Evolutionary conservation across 2,113 vertebrate species (phyloP), one percentile per base, ranked within the genome.

Genomic region (Capreolus pygargus): DNA sequence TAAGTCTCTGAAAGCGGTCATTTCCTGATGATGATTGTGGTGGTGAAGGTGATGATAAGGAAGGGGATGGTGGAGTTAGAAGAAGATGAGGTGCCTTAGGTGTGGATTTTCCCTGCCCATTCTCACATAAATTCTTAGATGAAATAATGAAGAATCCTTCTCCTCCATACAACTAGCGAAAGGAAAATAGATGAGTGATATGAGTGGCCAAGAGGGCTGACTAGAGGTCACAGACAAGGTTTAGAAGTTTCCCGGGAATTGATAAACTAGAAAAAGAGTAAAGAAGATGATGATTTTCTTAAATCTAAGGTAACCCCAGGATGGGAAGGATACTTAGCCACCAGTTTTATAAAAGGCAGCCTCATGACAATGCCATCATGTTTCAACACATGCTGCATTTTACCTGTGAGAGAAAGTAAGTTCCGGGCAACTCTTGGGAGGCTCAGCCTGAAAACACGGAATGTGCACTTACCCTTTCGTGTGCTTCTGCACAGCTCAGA

Each of bases 301-400:
- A 25, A 54, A 52, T 57, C 13, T n/a, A 45, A 45, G 39, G 74
- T 81, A 78, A 52, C 2, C 47, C 16, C 27, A 17, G 28, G 54
- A 83, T 30, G 8, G 30, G 70, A 96, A 78, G 25, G 27, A 13
- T 74, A 30, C 33, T 50, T 30, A 70, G 30, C 33, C 12, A 45
- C 78, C 17, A 13, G 8, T 54, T 60, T 86, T 89, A 28, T 33
- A 45, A 86, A 87, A 50, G 17, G 5, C 6, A 30, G 6, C 7
- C 28, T 50, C 7, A 14, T 47, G 14, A 7, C 3, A 28, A 3
- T 25, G 7, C n/a, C 83, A 28, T 36, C 17, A 5, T 33, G 33
- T 12, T 21, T 28, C 21, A 25, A 16, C 13, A 1, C 16, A 2
- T 36, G 0, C 47, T 30, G 5, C 19, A 15, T 1, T 50, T 5